These are phyloP conservation scores for Zoanthus solanderi DNA, from an alignment of 92 coral and sea anemone genomes.

Conservation along the genomic window DNA sequence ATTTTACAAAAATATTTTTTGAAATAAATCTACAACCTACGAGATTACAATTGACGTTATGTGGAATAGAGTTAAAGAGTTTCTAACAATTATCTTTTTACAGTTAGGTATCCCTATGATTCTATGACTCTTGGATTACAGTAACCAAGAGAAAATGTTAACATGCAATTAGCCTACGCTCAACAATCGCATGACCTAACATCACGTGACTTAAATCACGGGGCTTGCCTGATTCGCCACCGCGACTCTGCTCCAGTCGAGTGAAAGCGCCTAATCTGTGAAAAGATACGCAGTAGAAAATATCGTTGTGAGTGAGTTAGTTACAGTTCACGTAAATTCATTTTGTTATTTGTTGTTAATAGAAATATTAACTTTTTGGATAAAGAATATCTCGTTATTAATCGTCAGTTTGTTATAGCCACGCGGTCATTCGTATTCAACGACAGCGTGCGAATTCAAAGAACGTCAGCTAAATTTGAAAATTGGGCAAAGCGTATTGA, in stretches of 20 bases:
- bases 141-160: too few species aligned
- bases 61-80: neutral
- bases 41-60: neutral
- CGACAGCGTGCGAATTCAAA: too few species aligned
- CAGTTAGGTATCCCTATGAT: neutral
- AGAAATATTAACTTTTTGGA: too few species aligned
- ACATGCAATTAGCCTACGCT: too few species aligned
- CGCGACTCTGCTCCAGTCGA: conserved; percentile 30
- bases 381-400: too few species aligned
- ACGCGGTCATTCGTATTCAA: too few species aligned
- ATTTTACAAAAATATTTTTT: conserved; percentile 42
- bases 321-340: too few species aligned
- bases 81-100: neutral
- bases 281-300: neutral
- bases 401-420: too few species aligned
- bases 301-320: too few species aligned
- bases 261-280: conserved; percentile 56
- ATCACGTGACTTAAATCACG: conserved; percentile 32
- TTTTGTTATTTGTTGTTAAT: too few species aligned
- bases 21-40: neutral
- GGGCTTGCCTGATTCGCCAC: conserved; percentile 43
- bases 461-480: too few species aligned
- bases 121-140: neutral
- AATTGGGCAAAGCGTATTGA: too few species aligned
- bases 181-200: conserved; percentile 16